phyloP scores from a whole-genome alignment of 2,888 invertebrate genomes.

The Trissolcus brochymenae region DNA sequence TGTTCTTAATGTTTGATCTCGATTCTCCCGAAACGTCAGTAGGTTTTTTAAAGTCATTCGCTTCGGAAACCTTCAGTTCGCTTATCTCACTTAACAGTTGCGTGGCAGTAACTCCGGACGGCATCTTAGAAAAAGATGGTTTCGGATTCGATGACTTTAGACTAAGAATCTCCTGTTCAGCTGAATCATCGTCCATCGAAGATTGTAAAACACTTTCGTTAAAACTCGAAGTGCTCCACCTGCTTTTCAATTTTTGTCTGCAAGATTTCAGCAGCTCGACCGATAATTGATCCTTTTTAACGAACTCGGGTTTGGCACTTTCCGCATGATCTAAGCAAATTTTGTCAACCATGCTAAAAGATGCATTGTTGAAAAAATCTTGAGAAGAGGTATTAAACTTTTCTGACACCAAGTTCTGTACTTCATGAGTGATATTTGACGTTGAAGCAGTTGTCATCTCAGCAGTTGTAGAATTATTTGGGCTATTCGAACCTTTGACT shows the following conservation, averaged over 20 bases:
- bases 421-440: not conserved
- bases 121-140: constrained; percentile 10
- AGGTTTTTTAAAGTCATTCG: constrained; percentile 20
- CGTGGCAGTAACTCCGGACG: constrained; percentile 44
- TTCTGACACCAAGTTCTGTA: too few species aligned
- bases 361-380: constrained; percentile 63
- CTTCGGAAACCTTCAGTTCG: not conserved
- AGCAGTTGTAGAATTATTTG: too few species aligned
- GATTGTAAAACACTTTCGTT: constrained; percentile 2
- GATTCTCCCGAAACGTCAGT: not conserved
- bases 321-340: constrained; percentile 47
- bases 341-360: constrained; percentile 60
- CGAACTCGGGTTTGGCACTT: not conserved
- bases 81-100: constrained; percentile 16
- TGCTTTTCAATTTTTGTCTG: constrained; percentile 34
- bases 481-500: not conserved
- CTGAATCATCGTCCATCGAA: constrained; percentile 17
- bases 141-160: constrained; percentile 2
- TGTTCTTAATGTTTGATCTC: not conserved
- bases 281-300: not conserved
- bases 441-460: too few species aligned
- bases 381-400: constrained; percentile 59
- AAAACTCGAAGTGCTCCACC: not conserved
- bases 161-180: constrained; percentile 38
- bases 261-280: constrained; percentile 27